Conservation (phyloP, 2,888 invertebrate genomes). For the Netelia fuscicornis region DNA sequence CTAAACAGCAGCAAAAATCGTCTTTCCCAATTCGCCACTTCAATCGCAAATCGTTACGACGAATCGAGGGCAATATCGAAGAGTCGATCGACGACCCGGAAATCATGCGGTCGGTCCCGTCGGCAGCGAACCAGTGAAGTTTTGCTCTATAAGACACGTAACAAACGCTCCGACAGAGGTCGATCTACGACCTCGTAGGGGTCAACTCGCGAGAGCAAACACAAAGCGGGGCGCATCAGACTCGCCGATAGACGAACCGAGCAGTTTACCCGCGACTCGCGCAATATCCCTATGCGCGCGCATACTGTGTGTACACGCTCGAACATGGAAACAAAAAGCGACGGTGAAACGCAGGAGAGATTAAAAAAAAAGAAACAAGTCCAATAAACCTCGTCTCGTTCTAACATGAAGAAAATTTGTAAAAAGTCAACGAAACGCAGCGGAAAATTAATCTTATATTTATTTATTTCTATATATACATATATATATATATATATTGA, state of each 20-base stretch:
- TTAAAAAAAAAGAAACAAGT: conserved; percentile 21
- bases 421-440: too few relatives aligned
- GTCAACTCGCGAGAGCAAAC: conserved; percentile 67
- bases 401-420: conserved; percentile 61
- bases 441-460: too few relatives aligned
- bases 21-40: neutral
- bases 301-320: neutral
- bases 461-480: neutral
- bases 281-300: conserved; percentile 13
- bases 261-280: conserved; percentile 3
- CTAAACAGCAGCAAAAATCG: too few relatives aligned
- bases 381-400: conserved; percentile 61
- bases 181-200: conserved; percentile 68
- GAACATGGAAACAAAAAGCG: neutral
- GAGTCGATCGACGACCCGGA: conserved; percentile 29
- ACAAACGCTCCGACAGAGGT: conserved; percentile 66
- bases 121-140: neutral
- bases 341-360: neutral
- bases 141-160: neutral
- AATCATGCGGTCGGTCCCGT: conserved; percentile 17
- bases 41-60: neutral
- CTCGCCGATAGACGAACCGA: conserved; percentile 43
- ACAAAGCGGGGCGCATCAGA: conserved; percentile 20
- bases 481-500: too few relatives aligned
- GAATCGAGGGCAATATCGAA: conserved; percentile 11